phyloP scores from a whole-genome alignment of 2,797 vertebrate species.

The Characodon lateralis region DNA sequence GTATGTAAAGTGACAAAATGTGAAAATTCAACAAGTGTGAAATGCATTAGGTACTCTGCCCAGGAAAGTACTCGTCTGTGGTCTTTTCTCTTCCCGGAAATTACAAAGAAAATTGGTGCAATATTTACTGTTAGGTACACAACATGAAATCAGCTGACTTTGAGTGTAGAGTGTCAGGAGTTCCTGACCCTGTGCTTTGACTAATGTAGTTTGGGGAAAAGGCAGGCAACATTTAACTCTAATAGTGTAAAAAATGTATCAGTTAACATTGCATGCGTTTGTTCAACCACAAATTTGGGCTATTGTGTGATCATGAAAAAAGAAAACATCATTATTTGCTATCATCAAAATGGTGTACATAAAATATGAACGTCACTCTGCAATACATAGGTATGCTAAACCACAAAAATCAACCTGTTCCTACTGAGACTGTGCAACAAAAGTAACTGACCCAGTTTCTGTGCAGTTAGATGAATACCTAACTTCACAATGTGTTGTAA shows the following conservation, averaged over 20 bases:
- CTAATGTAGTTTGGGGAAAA: neutral
- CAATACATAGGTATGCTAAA: neutral
- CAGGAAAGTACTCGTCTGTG: neutral
- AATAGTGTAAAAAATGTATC: neutral
- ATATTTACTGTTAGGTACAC: neutral
- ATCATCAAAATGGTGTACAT: neutral
- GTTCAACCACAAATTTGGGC: neutral
- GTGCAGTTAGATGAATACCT: neutral
- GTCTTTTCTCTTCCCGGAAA: neutral
- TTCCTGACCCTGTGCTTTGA: neutral
- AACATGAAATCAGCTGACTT: neutral
- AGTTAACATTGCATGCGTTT: neutral
- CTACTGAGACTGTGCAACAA: neutral
- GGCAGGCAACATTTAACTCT: neutral
- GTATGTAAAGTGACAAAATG: neutral
- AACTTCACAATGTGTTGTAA: neutral
- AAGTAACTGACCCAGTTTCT: conserved; percentile 4
- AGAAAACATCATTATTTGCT: neutral
- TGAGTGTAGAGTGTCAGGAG: neutral
- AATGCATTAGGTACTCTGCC: neutral
- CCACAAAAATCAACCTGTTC: neutral
- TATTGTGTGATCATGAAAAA: neutral
- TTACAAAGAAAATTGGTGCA: neutral
- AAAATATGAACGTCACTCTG: neutral
- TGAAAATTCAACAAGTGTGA: neutral